Evolutionary conservation across 2,888 invertebrate genomes (phyloP).

Genomic region (Brachyptera putata): DNA sequence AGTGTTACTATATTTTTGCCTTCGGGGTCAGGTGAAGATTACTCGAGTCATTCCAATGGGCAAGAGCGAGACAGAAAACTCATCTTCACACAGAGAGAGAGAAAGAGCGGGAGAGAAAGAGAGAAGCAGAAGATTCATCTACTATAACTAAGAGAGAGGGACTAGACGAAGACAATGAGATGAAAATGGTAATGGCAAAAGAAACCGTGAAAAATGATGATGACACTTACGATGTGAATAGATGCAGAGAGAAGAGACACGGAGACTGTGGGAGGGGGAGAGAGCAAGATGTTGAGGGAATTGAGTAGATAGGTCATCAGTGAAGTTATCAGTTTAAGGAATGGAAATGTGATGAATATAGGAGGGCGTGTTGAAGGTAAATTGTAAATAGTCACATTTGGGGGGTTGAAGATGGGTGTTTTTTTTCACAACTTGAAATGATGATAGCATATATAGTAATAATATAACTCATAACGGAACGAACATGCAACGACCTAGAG

Average conservation of each 20-base stretch:
- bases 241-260: slow-evolving; percentile 5
- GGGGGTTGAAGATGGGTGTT: background rate
- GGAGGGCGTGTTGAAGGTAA: background rate
- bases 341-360: slow-evolving; percentile 17
- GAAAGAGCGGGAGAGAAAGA: background rate
- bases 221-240: slow-evolving; percentile 28
- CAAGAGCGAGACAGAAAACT: background rate
- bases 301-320: slow-evolving; percentile 27
- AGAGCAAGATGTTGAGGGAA: slow-evolving; percentile 29
- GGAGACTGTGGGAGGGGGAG: slow-evolving; percentile 14
- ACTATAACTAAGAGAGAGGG: too few species aligned
- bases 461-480: too few species aligned
- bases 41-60: too few species aligned
- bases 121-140: too few species aligned
- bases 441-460: too few species aligned
- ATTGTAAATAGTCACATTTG: background rate
- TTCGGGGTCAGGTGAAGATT: slow-evolving; percentile 21
- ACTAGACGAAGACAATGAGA: slow-evolving; percentile 35
- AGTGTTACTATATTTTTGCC: background rate
- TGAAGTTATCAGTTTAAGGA: slow-evolving; percentile 16
- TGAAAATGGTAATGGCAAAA: slow-evolving; percentile 32
- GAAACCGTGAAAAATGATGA: slow-evolving; percentile 35
- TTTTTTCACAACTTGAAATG: slow-evolving; percentile 6
- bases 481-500: too few species aligned
- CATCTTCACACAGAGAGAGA: background rate